These are phyloP conservation scores for Camelus dromedarius DNA, from an alignment of 2,113 vertebrate genomes.

Conservation along the genomic window DNA sequence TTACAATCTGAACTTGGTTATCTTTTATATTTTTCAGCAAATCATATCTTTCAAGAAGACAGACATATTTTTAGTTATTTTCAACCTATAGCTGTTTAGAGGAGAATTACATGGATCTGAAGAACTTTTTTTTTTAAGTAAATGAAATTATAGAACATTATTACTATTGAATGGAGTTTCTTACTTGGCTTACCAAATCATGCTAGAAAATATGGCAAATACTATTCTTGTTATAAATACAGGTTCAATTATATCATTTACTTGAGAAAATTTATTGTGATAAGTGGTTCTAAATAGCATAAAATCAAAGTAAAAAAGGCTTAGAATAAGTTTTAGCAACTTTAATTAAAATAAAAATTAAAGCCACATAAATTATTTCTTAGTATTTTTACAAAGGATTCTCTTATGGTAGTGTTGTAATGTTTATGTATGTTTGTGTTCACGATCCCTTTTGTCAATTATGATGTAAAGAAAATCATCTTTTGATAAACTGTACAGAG, in stretches of 20 bases:
- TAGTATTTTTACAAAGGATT: constrained; percentile 3
- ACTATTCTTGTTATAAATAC: constrained; percentile 12
- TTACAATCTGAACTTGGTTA: constrained; percentile 54
- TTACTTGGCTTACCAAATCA: constrained; percentile 24
- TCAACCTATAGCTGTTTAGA: constrained; percentile 5
- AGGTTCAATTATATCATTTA: background rate
- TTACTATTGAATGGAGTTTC: constrained; percentile 1
- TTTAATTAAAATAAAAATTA: constrained; percentile 65
- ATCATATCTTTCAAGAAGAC: constrained; percentile 28
- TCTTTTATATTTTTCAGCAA: constrained; percentile 51
- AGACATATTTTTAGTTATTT: constrained; percentile 15
- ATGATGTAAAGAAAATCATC: constrained; percentile 45
- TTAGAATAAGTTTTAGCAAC: constrained; percentile 33
- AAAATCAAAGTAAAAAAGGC: constrained; percentile 9
- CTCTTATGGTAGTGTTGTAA: constrained; percentile 4
- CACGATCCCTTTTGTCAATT: constrained; percentile 43
- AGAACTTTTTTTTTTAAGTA: background rate
- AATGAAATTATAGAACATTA: constrained; percentile 39
- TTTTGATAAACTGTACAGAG: constrained; percentile 43
- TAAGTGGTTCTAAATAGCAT: background rate
- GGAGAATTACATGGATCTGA: background rate
- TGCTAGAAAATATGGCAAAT: constrained; percentile 28
- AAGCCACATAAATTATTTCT: background rate
- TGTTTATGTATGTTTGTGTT: background rate
- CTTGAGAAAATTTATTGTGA: background rate